Evolutionary conservation across 2,797 vertebrate species (phyloP), one percentile per base, ranked within the genome.

Genomic region (Lophius americanus): DNA sequence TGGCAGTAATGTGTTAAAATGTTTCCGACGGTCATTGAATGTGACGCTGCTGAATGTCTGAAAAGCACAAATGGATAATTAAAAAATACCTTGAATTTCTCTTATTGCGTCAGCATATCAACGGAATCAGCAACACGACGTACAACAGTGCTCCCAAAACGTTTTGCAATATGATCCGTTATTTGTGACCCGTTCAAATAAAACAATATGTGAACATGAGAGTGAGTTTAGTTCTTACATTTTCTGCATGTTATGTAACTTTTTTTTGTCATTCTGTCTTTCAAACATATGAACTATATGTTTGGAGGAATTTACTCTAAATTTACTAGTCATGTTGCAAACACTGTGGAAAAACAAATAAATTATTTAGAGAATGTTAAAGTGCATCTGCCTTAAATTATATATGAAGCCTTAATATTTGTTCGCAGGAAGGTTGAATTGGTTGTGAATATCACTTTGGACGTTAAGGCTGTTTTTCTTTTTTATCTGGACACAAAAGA

Each of bases 1-100:
- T 81, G 79, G 71, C 70, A 60, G 42, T 33, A 39, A 52, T 36
- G 56, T 44, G 49, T 68, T 50, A 55, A 55, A 3, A 4, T 62
- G 3, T 14, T 44, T 43, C 11, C 47, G 9, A 41, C 5, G 39
- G 5, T 41, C 5, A 5, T 41, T 5, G 39, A 9, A 5, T 5
- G 5, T 51, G 36, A 12, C 4, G 38, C 53, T 43, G 42, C 9
- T 8, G 42, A 9, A 43, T 43, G 42, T 3, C 8, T 41, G 39
- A 41, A 23, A 23, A 1, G 23, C 23, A 23, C 23, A 23, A 23
- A 23, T 23, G 23, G 23, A 23, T 23, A 23, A 23, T 23, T 2
- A 1, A 1, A 23, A 23, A 23, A 23, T 23, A 8, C 48, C n/a
- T 3, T 6, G 0, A 8, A 3, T 43, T 35, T 49, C 38, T 42